Percentiles rank a stretch among this genome's conserved stretches.
Evolutionary conservation across 1,140 invertebrate genomes (phyloP).

Genomic region (Nebria ingens): DNA sequence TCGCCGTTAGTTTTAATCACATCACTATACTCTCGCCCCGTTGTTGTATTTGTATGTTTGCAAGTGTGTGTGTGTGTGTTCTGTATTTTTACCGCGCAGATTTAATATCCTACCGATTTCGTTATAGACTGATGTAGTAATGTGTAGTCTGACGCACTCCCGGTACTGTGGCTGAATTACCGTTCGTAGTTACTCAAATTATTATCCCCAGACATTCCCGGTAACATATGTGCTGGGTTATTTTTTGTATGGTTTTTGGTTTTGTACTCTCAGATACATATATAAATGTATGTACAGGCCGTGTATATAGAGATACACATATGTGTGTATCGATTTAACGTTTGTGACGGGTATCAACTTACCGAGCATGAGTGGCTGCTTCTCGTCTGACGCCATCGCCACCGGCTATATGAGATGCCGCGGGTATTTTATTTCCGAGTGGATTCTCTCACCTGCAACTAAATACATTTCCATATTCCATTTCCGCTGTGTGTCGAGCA

Average conservation of each 20-base stretch:
- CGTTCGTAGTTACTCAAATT: not conserved
- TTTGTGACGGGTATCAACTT: not conserved
- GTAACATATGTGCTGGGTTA: not conserved
- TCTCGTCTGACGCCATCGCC: not conserved
- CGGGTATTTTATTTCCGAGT: slow-evolving; percentile 6
- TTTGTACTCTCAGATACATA: not conserved
- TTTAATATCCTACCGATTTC: too few species aligned
- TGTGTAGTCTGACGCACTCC: too few species aligned
- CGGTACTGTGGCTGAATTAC: too few species aligned
- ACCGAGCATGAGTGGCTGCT: not conserved
- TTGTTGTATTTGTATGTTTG: too few species aligned
- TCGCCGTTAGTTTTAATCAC: too few species aligned
- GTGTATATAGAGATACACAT: too few species aligned
- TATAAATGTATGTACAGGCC: not conserved
- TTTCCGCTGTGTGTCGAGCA: not conserved
- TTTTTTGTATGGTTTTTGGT: not conserved
- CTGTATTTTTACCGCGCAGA: too few species aligned
- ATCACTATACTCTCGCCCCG: too few species aligned
- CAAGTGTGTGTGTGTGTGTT: too few species aligned
- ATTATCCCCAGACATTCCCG: not conserved
- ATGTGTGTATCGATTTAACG: slow-evolving; percentile 3
- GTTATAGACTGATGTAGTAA: too few species aligned
- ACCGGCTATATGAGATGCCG: not conserved
- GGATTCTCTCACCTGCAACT: slow-evolving; percentile 6
- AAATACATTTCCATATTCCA: slow-evolving; percentile 6